Conservation (phyloP, 2,797 vertebrate genomes). For the Phylloscopus collybita region DNA sequence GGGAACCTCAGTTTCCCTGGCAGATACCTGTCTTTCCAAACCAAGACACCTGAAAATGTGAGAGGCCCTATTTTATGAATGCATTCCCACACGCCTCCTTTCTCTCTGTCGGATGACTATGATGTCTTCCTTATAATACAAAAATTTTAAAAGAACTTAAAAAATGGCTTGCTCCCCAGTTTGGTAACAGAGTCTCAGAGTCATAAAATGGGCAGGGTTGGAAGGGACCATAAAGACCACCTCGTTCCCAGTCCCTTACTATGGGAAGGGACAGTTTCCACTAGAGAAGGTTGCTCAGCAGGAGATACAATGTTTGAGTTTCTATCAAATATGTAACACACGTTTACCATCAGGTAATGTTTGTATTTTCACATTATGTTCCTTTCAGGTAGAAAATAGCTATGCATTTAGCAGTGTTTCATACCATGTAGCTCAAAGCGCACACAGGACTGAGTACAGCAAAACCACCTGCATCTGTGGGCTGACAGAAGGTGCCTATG, state of each 20-base stretch:
- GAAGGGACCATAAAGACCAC: neutral
- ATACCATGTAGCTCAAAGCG: neutral
- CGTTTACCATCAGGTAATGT: neutral
- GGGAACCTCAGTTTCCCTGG: too few species aligned
- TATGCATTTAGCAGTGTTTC: neutral
- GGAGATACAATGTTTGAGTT: neutral
- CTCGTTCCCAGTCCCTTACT: neutral
- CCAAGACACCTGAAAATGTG: neutral
- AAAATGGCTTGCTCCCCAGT: neutral
- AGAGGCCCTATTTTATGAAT: neutral
- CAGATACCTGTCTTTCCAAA: too few species aligned
- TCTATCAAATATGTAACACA: neutral
- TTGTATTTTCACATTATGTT: neutral
- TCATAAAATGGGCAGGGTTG: neutral
- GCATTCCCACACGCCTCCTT: neutral
- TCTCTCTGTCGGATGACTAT: neutral
- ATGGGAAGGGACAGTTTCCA: neutral
- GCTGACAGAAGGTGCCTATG: neutral
- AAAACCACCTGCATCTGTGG: neutral
- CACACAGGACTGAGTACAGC: neutral
- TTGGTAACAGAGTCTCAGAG: neutral
- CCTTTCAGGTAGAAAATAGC: neutral
- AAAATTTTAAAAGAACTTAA: neutral
- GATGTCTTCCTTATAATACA: neutral
- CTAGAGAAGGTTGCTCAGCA: neutral